A percentile compares a stretch with the other conserved stretches of the same genome.
Conservation (phyloP, 2,797 vertebrate species). For the Enteromius fasciolatus region DNA sequence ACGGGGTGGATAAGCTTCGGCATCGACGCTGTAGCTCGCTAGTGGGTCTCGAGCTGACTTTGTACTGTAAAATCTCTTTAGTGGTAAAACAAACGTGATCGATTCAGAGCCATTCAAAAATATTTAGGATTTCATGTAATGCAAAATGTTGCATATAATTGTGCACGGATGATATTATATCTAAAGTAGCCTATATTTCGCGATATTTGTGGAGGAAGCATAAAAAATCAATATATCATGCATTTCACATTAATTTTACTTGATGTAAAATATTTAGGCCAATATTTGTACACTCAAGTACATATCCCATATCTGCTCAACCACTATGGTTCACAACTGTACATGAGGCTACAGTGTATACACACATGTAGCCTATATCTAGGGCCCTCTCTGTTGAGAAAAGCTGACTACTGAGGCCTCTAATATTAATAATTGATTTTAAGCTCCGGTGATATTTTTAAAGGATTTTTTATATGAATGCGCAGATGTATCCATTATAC, state of each 20-base stretch:
- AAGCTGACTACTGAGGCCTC: background rate
- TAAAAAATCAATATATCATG: background rate
- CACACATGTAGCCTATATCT: conserved; percentile 3
- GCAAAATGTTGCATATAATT: background rate
- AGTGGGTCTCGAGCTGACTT: conserved; percentile 58
- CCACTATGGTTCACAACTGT: background rate
- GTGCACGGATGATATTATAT: background rate
- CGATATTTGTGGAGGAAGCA: background rate
- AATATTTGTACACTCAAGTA: background rate
- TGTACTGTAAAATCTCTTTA: conserved; percentile 66
- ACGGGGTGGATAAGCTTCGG: conserved; percentile 50
- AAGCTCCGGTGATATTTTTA: background rate
- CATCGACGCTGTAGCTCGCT: conserved; percentile 62
- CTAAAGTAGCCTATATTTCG: background rate
- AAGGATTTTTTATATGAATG: background rate
- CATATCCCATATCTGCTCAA: background rate
- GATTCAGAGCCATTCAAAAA: background rate
- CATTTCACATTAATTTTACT: background rate
- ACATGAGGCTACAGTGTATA: background rate
- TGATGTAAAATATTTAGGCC: background rate
- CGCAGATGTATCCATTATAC: background rate
- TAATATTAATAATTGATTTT: background rate
- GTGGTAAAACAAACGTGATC: background rate
- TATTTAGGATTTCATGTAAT: background rate
- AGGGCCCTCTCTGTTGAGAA: background rate